Conservation (phyloP, 2,888 invertebrate species). For the Brenthis daphne region DNA sequence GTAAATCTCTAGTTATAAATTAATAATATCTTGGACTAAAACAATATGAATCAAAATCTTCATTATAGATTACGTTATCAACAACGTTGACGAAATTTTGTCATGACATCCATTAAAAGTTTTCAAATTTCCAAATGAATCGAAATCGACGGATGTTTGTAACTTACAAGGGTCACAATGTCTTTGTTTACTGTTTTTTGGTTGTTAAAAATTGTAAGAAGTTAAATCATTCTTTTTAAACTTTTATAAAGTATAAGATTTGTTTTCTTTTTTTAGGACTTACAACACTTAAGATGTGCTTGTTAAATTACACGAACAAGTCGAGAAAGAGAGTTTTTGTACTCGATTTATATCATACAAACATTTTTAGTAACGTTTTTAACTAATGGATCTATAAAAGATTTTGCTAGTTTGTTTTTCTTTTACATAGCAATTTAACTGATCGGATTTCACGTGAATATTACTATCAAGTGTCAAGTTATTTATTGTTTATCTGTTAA, state of each 20-base stretch:
- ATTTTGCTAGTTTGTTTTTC: too few species aligned
- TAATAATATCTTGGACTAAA: not conserved
- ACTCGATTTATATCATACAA: too few species aligned
- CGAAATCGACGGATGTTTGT: constrained; percentile 31
- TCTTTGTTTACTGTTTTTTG: constrained; percentile 21
- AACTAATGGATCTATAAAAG: too few species aligned
- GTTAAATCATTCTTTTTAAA: constrained; percentile 11
- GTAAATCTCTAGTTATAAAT: too few species aligned
- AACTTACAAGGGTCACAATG: constrained; percentile 28
- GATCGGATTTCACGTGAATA: too few species aligned
- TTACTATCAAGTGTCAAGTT: too few species aligned
- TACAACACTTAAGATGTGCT: too few species aligned
- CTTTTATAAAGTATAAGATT: not conserved
- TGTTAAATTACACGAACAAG: too few species aligned
- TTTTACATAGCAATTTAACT: too few species aligned
- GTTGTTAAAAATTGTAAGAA: constrained; percentile 16
- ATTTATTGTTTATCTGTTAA: too few species aligned
- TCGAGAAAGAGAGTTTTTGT: too few species aligned
- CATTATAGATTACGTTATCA: constrained; percentile 18
- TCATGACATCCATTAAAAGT: constrained; percentile 43
- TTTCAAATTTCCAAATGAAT: constrained; percentile 41
- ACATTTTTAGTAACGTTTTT: too few species aligned
- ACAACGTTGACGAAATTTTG: constrained; percentile 3
- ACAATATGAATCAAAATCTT: constrained; percentile 1
- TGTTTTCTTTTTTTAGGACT: not conserved